A percentile compares a stretch with the other conserved stretches of the same genome.
These are phyloP conservation scores for Tuta absoluta DNA, from an alignment of 2,888 invertebrate species.

Conservation along the genomic window DNA sequence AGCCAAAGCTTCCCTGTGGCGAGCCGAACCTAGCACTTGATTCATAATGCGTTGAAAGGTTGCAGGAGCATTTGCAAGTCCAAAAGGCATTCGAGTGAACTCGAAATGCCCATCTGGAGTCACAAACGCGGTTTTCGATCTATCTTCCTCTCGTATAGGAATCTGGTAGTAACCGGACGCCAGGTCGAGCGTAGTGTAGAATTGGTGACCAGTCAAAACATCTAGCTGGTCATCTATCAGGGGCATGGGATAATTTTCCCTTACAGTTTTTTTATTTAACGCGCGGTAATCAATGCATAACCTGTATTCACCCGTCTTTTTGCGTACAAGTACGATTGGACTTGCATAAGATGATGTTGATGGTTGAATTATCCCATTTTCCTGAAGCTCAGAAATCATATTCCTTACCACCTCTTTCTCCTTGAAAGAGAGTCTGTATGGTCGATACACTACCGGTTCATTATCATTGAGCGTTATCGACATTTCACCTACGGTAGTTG, in stretches of 20 bases:
- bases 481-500: constrained; percentile 19
- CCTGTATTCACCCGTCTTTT: neutral
- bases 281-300: neutral
- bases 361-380: neutral
- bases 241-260: neutral
- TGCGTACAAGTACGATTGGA: no score
- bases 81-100: neutral
- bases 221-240: neutral
- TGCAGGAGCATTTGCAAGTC: neutral
- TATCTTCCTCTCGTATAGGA: no score
- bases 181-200: neutral
- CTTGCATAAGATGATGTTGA: constrained; percentile 1
- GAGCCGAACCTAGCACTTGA: neutral
- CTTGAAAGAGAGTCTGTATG: constrained; percentile 26
- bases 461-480: neutral
- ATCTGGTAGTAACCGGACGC: no score
- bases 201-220: neutral
- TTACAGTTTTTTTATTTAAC: neutral
- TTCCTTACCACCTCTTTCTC: constrained; percentile 18
- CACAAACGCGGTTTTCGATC: no score
- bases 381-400: neutral
- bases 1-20: no score
- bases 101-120: neutral
- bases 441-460: neutral
- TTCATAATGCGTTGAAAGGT: constrained; percentile 8